phyloP scores from a whole-genome alignment of 2,888 invertebrate genomes.

The Cheiracanthium punctorium region DNA sequence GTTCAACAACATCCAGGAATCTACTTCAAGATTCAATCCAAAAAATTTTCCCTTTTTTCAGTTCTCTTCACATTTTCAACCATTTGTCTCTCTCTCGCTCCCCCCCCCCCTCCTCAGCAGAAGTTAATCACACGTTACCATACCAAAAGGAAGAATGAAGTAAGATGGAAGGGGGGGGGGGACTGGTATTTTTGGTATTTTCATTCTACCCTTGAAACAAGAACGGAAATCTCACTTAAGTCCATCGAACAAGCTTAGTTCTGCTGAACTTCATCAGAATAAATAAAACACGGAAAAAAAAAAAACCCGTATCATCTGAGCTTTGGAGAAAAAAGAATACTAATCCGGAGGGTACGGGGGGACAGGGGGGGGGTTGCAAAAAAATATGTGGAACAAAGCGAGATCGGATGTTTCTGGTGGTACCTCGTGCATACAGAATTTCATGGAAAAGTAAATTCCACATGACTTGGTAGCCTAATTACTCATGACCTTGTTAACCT shows the following conservation, averaged over 20 bases:
- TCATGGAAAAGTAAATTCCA: constrained; percentile 50
- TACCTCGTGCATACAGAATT: constrained; percentile 40
- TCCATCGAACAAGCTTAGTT: background rate
- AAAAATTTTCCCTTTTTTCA: too few relatives aligned
- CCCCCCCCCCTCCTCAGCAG: background rate
- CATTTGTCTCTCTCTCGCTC: too few relatives aligned
- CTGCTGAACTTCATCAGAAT: background rate
- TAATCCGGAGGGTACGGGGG: background rate
- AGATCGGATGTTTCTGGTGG: background rate
- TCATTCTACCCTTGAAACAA: constrained; percentile 1
- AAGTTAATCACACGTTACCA: too few relatives aligned
- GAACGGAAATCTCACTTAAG: background rate
- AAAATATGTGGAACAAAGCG: background rate
- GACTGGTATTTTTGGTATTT: background rate
- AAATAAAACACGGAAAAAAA: background rate
- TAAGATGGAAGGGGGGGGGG: too few relatives aligned
- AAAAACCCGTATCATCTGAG: background rate
- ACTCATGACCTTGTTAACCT: constrained; percentile 61
- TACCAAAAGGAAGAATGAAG: too few relatives aligned
- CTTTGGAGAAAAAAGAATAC: too few relatives aligned
- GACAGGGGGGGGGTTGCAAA: background rate
- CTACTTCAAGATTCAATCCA: too few relatives aligned
- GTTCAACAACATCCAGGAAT: too few relatives aligned
- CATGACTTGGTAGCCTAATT: constrained; percentile 23
- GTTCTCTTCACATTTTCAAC: too few relatives aligned